Conservation (phyloP, 2,113 vertebrate species). For the Pachypanchax playfairii region DNA sequence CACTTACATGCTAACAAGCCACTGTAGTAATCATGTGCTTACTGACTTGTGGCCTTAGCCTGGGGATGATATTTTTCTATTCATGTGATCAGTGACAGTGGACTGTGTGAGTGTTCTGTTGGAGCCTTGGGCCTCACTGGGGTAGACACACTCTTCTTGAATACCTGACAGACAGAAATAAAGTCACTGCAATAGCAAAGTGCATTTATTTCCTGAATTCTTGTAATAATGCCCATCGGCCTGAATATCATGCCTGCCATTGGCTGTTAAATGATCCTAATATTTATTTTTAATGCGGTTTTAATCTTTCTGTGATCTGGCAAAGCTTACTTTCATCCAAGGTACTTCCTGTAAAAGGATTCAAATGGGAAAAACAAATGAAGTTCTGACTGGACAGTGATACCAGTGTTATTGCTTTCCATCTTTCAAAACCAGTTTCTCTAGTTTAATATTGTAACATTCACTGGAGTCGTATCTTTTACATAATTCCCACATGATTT, state of each 20-base stretch:
- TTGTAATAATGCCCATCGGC: background rate
- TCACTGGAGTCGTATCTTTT: no score
- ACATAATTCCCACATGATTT: no score
- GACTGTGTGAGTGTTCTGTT: slow-evolving; percentile 25
- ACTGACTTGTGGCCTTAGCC: slow-evolving; percentile 54
- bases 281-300: background rate
- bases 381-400: no score
- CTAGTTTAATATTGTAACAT: no score
- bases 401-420: no score
- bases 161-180: slow-evolving; percentile 46
- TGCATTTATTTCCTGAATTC: slow-evolving; percentile 9
- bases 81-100: slow-evolving; percentile 71
- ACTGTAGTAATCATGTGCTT: slow-evolving; percentile 73
- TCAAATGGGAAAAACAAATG: no score
- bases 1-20: slow-evolving; percentile 31
- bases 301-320: background rate
- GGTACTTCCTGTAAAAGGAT: no score
- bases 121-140: slow-evolving; percentile 29
- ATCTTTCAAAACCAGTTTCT: no score
- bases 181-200: slow-evolving; percentile 27
- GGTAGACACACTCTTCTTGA: slow-evolving; percentile 43
- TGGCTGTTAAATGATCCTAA: background rate
- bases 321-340: background rate
- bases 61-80: slow-evolving; percentile 50
- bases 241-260: no score